Base-by-base conservation (phyloP, 2,888 invertebrate genomes). In the Boloria selene region DNA sequence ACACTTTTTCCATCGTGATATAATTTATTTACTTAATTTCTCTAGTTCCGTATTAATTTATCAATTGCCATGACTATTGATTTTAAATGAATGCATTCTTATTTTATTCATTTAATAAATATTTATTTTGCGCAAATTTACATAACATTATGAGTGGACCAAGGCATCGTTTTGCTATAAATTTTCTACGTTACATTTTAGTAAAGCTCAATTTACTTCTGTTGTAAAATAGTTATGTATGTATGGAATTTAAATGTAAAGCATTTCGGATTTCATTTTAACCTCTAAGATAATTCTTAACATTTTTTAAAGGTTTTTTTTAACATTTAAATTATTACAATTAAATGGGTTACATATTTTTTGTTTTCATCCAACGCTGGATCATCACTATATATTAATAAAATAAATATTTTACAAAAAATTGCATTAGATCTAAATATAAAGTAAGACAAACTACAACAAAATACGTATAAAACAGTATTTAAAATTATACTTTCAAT, bases 161-260 rank as follows among this genome's bases (percentile, higher is more conserved):
- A 90, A 90, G 88, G 90, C 89, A 90, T 87, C 88, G 56, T 59
- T 69, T 72, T 63, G 31, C 55, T 59, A 53, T 52, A 65, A n/a
- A 47, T 58, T 60, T 53, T 55, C 47, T 68, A 65, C 54, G 55
- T 49, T 59, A 68, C 3, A 22, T 22, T 54, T 67, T 61, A 51
- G 45, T 59, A 69, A 69, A 64, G 65, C 70, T 66, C 68, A 68
- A 52, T 50, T 68, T 61, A 63, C 54, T 68, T 65, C 61, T 63
- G 22, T 26, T 63, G 60, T 54, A 16, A 10, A 45, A 26, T 38
- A 26, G 26, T 61, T 61, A n/a, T 44, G 61, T 63, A 55, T 51
- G 47, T 42, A 53, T 60, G 31, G 44, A 44, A 54, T 22, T 45
- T 56, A 31, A 56, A 50, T 51, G 65, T 44, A 17, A 60, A 67